Base-by-base conservation (phyloP, 2,113 vertebrate genomes). In the Malurus cyaneus region DNA sequence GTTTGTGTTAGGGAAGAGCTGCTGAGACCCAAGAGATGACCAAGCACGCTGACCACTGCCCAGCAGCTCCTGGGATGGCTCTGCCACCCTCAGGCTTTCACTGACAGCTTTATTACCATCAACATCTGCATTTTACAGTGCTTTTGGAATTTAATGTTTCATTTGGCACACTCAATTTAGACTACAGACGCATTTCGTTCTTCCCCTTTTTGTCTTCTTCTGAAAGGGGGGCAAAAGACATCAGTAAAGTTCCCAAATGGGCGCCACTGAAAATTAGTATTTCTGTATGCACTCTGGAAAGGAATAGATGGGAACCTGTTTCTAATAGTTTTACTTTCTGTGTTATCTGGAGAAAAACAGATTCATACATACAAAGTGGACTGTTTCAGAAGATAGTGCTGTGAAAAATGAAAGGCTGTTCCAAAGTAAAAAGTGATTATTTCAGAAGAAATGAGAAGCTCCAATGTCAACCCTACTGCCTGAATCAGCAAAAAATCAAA, bases 321-420 rank as follows among this genome's bases (percentile, higher is more conserved):
- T 95, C 95, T 95, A 95, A 98, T 98, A 97, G 98, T 97, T 97
- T 95, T 97, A 98, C 97, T 97, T 97, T 97, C 97, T 97, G 97
- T 97, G 97, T 97, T 98, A 98, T 98, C 98, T 97, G 97, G 97
- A 98, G 96, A 98, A 98, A 98, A 98, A 97, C 97, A 98, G 97
- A 97, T 98, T 98, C 97, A 97, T 97, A 98, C 97, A 98, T 96
- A 96, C 97, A 96, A 97, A 98, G 97, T 96, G 94, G 97, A 97
- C 97, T 97, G 97, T 98, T 98, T 97, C 97, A 98, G 96, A 94
- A 98, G 97, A 97, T 97, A 97, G 8, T 97, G 96, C 97, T 97
- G 96, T 90, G 97, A 98, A 97, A 94, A 98, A 98, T 97, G 97
- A 98, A 98, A 97, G 96, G 97, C 96, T 97, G 94, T 97, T 98